A percentile compares a stretch with the other conserved stretches of the same genome.
Evolutionary conservation across 2,888 invertebrate species (phyloP).

Genomic region (Limenitis camilla): DNA sequence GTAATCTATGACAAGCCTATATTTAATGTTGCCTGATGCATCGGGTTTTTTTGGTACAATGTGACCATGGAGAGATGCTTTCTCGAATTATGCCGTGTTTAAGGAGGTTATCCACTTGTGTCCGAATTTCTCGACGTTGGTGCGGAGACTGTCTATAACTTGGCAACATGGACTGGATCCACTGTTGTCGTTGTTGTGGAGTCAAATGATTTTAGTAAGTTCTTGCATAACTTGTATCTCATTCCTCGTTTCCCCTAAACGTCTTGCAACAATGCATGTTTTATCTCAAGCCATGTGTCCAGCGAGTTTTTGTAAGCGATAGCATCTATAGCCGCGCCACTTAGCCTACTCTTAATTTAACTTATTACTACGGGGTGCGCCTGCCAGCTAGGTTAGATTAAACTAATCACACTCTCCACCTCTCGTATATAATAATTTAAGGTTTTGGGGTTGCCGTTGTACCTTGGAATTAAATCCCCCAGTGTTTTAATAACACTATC

Average conservation of each 20-base stretch:
- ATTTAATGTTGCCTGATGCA: no score
- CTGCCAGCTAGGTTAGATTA: neutral
- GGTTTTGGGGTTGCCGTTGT: neutral
- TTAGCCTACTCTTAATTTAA: conserved; percentile 11
- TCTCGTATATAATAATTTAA: neutral
- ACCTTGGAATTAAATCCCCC: no score
- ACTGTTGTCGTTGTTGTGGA: no score
- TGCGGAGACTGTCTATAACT: no score
- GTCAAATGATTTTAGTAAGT: neutral
- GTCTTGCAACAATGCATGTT: neutral
- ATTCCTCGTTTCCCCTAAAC: neutral
- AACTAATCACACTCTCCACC: neutral
- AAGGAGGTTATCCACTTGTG: no score
- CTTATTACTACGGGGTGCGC: conserved; percentile 1
- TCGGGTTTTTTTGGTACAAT: no score
- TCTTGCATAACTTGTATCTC: neutral
- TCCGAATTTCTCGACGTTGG: no score
- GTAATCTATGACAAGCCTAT: no score
- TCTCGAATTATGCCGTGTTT: no score
- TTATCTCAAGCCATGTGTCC: conserved; percentile 5
- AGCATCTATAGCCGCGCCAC: conserved; percentile 12
- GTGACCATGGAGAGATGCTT: no score
- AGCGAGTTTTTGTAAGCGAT: conserved; percentile 7
- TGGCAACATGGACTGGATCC: no score
- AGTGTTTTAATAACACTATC: neutral